Conservation (phyloP, 2,797 vertebrate genomes). For the Paguma larvata region DNA sequence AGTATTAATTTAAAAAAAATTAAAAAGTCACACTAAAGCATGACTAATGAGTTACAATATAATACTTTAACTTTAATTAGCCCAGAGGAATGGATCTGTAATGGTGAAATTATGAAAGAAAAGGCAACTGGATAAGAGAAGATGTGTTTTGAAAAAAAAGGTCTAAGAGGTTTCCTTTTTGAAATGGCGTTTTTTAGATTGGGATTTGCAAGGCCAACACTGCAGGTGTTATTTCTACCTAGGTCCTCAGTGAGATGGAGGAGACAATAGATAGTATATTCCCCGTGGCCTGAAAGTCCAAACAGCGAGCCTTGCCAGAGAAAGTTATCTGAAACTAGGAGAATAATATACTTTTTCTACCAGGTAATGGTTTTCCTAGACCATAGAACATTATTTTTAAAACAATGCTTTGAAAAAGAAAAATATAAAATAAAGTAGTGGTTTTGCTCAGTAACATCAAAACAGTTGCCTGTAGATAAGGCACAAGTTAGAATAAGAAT, state of each 20-base stretch:
- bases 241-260: background rate
- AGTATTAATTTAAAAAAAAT: background rate
- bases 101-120: conserved; percentile 6
- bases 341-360: background rate
- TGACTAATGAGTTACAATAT: background rate
- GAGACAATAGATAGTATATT: background rate
- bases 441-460: background rate
- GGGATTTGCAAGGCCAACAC: background rate
- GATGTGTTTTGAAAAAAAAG: background rate
- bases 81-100: background rate
- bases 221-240: background rate
- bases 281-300: background rate
- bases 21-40: background rate
- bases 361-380: background rate
- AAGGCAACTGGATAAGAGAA: background rate
- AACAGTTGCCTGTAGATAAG: background rate
- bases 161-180: background rate
- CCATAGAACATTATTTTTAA: background rate
- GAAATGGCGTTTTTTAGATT: background rate
- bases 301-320: background rate
- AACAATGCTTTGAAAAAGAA: background rate
- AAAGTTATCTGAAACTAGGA: background rate
- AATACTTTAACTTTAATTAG: background rate
- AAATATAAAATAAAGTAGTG: background rate
- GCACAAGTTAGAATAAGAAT: background rate